Evolutionary conservation across 2,113 vertebrate species (phyloP).

Genomic region (Okapia johnstoni): DNA sequence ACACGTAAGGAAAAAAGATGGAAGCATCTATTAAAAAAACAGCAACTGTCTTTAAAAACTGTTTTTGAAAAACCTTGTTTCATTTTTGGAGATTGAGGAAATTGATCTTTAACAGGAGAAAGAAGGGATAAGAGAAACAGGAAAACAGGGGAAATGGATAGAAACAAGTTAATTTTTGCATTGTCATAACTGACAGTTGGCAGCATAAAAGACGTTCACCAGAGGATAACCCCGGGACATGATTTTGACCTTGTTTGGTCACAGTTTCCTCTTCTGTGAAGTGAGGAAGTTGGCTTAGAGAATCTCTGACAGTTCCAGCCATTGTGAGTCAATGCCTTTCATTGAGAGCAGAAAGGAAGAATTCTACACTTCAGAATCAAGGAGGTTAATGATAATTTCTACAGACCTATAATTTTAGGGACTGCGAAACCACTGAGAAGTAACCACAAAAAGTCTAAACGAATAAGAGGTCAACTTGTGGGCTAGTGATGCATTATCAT

Average conservation of each 20-base stretch:
- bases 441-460: background rate
- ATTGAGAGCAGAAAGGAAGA: background rate
- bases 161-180: background rate
- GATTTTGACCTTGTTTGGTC: background rate
- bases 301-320: background rate
- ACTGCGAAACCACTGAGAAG: background rate
- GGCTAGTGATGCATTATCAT: background rate
- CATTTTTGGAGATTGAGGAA: background rate
- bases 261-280: background rate
- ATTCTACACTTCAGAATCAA: background rate
- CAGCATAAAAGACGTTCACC: background rate
- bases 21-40: background rate
- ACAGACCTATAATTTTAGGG: background rate
- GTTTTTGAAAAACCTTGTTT: background rate
- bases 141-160: background rate
- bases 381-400: background rate
- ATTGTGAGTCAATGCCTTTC: background rate
- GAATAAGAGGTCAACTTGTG: background rate
- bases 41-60: background rate
- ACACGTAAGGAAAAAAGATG: background rate
- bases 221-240: background rate
- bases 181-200: background rate
- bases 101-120: background rate
- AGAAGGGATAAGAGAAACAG: background rate
- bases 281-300: background rate